Conservation (phyloP, 2,888 invertebrate species). For the Drosophila rubida region DNA sequence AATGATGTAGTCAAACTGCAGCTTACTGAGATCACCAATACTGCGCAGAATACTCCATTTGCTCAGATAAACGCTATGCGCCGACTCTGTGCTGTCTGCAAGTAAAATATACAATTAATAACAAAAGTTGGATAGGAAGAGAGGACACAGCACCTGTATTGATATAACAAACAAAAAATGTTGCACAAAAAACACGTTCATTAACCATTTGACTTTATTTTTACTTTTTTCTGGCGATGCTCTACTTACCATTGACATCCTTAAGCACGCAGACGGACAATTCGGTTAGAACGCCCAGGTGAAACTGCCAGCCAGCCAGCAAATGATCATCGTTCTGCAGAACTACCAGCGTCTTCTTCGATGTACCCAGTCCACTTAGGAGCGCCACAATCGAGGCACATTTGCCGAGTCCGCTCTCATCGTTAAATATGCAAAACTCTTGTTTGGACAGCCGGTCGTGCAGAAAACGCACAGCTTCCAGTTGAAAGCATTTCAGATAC, state of each 20-base stretch:
- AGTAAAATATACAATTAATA: background rate
- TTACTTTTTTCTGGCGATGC: too few relatives aligned
- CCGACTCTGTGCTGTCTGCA: constrained; percentile 73
- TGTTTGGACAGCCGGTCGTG: constrained; percentile 77
- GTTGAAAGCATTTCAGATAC: constrained; percentile 82
- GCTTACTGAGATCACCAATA: constrained; percentile 78
- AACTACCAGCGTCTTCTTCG: constrained; percentile 78
- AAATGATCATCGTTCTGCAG: constrained; percentile 80
- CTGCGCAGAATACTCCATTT: constrained; percentile 82
- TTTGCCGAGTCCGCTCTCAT: constrained; percentile 84
- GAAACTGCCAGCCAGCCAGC: constrained; percentile 82
- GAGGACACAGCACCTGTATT: background rate
- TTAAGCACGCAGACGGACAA: constrained; percentile 74
- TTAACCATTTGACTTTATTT: too few relatives aligned
- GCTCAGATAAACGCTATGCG: constrained; percentile 79
- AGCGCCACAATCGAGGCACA: constrained; percentile 75
- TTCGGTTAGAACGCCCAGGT: constrained; percentile 78
- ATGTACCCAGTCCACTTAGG: constrained; percentile 66
- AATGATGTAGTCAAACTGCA: constrained; percentile 81
- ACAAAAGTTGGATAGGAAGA: background rate
- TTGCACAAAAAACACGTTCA: too few relatives aligned
- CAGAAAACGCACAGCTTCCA: constrained; percentile 82
- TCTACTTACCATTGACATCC: constrained; percentile 65
- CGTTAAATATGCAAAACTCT: constrained; percentile 82
- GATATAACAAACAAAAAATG: too few relatives aligned